Evolutionary conservation across 2,113 vertebrate species (phyloP).

Genomic region (Budorcas taxicolor): DNA sequence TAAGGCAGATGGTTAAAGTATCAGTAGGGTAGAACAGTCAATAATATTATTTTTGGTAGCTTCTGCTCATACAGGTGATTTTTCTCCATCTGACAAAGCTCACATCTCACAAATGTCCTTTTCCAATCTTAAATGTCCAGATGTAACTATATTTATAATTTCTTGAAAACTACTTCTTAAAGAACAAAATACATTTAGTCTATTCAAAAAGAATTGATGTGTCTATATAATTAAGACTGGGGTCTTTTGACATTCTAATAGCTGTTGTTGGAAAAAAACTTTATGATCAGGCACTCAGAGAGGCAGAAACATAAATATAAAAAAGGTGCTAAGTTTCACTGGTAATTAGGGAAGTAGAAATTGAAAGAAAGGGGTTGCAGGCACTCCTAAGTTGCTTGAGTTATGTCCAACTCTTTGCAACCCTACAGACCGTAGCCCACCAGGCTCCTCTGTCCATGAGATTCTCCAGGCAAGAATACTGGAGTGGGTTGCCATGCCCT

Average conservation of each 20-base stretch:
- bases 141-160: neutral
- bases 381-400: fast-evolving
- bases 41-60: no score
- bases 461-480: neutral
- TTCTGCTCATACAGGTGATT: neutral
- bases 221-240: neutral
- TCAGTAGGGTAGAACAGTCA: neutral
- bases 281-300: neutral
- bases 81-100: neutral
- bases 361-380: neutral
- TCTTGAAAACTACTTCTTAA: neutral
- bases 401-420: neutral
- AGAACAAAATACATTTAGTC: neutral
- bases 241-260: neutral
- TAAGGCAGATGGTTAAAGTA: neutral
- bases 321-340: neutral
- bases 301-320: neutral
- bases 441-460: neutral
- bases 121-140: neutral
- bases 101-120: neutral
- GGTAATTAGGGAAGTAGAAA: neutral
- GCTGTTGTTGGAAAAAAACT: neutral
- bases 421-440: neutral
- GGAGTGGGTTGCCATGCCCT: neutral
- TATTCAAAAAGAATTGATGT: neutral